Conservation (phyloP, 2,888 invertebrate species). For the Dinocampus coccinellae region DNA sequence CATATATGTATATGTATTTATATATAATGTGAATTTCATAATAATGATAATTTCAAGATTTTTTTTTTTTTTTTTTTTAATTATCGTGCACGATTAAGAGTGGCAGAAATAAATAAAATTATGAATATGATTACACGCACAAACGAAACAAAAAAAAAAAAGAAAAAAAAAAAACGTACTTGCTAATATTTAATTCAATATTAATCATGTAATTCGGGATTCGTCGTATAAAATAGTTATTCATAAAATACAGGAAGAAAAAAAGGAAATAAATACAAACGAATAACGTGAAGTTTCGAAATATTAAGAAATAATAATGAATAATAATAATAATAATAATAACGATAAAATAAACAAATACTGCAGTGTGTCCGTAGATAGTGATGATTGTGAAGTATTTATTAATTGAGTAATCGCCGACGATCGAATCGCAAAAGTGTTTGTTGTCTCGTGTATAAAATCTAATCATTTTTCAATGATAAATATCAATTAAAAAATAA, state of each 20-base stretch:
- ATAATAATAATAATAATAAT: constrained; percentile 20
- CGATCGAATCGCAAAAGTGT: constrained; percentile 39
- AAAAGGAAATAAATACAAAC: constrained; percentile 15
- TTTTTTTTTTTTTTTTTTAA: neutral
- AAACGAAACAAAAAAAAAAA: constrained; percentile 9
- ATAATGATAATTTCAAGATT: too few relatives aligned
- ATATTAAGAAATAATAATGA: constrained; percentile 17
- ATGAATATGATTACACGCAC: constrained; percentile 40
- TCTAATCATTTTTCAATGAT: neutral
- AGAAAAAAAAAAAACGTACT: constrained; percentile 25
- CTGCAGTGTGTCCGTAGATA: constrained; percentile 43
- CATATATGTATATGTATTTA: constrained; percentile 21
- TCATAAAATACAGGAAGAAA: neutral
- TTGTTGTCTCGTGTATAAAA: neutral
- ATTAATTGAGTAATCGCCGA: constrained; percentile 28
- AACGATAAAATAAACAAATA: constrained; percentile 10
- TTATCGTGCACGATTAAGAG: constrained; percentile 2
- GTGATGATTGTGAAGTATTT: constrained; percentile 24
- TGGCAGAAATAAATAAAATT: constrained; percentile 17
- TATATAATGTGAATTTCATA: neutral
- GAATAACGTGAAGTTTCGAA: neutral
- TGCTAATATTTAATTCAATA: constrained; percentile 36
- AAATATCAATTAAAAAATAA: neutral
- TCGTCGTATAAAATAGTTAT: constrained; percentile 22
- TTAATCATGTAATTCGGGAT: constrained; percentile 40